Evolutionary conservation across 2,797 vertebrate species (phyloP), one percentile per base, ranked within the genome.

Genomic region (Crenichthys baileyi): DNA sequence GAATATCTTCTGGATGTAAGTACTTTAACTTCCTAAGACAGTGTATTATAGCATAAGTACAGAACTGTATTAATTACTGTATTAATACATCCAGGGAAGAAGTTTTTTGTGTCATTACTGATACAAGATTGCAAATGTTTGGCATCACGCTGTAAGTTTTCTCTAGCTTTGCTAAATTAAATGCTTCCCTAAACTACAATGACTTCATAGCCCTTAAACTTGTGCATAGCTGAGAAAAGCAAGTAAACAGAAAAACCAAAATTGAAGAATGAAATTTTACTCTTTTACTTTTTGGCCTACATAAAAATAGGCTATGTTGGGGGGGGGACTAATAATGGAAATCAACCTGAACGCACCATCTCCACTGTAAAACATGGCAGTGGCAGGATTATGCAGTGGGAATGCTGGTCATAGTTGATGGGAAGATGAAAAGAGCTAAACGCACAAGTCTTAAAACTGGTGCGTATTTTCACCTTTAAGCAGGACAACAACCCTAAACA

Each of bases 1-100:
- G 98, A 99, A 87, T 99, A 99, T 36, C 93, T 96, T n/a, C 93
- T 99, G 86, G 98, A 99, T 60, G 98, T 99, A 91, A 98, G 98
- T 95, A 31, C n/a, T 24, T 24, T 5, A 26, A 48, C 26, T 29
- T 7, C 26, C 71, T 24, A 39, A 9, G 20, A 39, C 68, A 74
- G 13, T 29, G 31, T 65, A 65, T 65, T 65, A 7, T 26, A 18
- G 1, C 5, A 16, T 20, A 53, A 44, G 8, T 13, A 22, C 55
- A 20, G 18, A 67, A 70, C 20, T 44, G 20, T 13, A 29, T 26
- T 60, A 26, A 26, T 60, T 26, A 44, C 22, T 15, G 44, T 13
- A 6, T n/a, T n/a, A 41, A 41, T 13, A 26, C 2, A 26, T 29
- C 7, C 15, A 70, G 13, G 2, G 36, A 8, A 70, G 5, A 16